Evolutionary conservation across 2,113 vertebrate genomes (phyloP).

Genomic region (Romanogobio albipinnatus): DNA sequence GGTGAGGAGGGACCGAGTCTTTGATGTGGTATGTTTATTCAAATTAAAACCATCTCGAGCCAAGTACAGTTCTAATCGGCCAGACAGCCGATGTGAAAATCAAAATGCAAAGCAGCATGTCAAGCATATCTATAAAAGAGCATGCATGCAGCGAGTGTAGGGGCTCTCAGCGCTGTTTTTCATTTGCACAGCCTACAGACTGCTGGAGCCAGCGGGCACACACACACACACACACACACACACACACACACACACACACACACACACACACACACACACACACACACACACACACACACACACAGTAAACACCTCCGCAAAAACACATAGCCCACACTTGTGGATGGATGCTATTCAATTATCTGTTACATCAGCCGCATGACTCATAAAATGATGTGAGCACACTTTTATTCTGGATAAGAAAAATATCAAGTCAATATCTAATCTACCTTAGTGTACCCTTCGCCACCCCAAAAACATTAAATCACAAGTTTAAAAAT

Average conservation of each 20-base stretch:
- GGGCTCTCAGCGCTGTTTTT: slow-evolving; percentile 53
- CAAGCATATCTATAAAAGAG: slow-evolving; percentile 69
- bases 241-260: slow-evolving; percentile 42
- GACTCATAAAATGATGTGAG: slow-evolving; percentile 57
- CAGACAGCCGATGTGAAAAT: slow-evolving; percentile 72
- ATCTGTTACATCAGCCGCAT: slow-evolving; percentile 60
- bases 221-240: slow-evolving; percentile 70
- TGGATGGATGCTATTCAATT: slow-evolving; percentile 55
- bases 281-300: slow-evolving; percentile 60
- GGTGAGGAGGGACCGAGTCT: slow-evolving; percentile 48
- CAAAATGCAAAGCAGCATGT: slow-evolving; percentile 70
- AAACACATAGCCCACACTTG: slow-evolving; percentile 48
- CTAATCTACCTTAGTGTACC: slow-evolving; percentile 7
- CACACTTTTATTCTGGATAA: slow-evolving; percentile 26
- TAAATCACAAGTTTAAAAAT: slow-evolving; percentile 20
- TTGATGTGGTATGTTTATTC: slow-evolving; percentile 72
- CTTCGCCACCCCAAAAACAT: not conserved
- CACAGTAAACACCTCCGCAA: slow-evolving; percentile 51
- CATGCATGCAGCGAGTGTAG: slow-evolving; percentile 63
- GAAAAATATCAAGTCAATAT: slow-evolving; percentile 32
- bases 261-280: slow-evolving; percentile 66
- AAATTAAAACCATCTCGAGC: slow-evolving; percentile 69
- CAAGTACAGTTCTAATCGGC: slow-evolving; percentile 72
- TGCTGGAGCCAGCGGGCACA: slow-evolving; percentile 45
- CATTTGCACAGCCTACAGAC: slow-evolving; percentile 58